These are phyloP conservation scores for Pegoplata infirma DNA, from an alignment of 2,888 invertebrate genomes.

Conservation along the genomic window DNA sequence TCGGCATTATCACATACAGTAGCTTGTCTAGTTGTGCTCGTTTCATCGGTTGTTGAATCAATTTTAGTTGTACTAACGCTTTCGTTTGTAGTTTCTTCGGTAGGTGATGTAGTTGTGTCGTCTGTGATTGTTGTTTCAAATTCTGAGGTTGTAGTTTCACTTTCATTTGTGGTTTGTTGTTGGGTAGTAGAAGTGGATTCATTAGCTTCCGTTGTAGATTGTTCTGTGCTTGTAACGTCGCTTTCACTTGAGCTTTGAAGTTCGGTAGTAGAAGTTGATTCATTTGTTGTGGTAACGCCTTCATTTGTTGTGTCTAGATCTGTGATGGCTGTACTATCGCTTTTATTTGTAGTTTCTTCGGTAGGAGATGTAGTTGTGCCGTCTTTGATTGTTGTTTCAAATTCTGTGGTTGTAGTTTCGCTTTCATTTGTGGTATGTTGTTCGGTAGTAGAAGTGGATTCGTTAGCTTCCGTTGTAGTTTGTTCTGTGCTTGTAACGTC, in stretches of 20 bases:
- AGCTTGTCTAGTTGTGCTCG: neutral
- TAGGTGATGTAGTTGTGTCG: neutral
- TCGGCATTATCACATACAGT: neutral
- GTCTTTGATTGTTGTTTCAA: constrained; percentile 6
- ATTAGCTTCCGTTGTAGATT: too few relatives aligned
- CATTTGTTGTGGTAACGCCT: neutral
- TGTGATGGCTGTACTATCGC: too few relatives aligned
- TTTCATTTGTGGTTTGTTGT: neutral
- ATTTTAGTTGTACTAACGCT: neutral
- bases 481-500: neutral
- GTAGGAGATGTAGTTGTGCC: neutral
- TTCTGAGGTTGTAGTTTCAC: neutral
- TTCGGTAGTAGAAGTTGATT: neutral
- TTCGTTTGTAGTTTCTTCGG: constrained; percentile 6
- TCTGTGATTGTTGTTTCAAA: neutral
- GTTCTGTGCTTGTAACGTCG: too few relatives aligned
- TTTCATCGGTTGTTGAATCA: neutral
- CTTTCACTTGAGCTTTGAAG: neutral
- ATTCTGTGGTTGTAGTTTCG: too few relatives aligned
- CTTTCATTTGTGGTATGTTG: neutral
- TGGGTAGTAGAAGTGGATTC: neutral
- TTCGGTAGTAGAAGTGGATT: neutral
- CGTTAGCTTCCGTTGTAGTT: neutral
- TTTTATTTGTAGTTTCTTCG: neutral
- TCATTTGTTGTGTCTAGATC: too few relatives aligned